phyloP scores from a whole-genome alignment of 2,888 invertebrate genomes.

The Lasioglossum vierecki region DNA sequence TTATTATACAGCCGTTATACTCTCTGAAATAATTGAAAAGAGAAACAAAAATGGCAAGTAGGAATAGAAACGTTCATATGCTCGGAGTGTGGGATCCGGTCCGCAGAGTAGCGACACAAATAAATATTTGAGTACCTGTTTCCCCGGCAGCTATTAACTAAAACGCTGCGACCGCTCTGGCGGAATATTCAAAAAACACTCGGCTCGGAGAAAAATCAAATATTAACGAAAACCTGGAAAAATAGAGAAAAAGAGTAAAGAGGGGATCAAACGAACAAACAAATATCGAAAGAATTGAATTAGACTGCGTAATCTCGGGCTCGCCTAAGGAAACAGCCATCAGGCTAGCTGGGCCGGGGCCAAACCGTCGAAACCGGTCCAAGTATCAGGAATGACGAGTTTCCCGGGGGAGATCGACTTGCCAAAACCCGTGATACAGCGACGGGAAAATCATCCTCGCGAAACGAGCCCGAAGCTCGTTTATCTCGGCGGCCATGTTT shows the following conservation, averaged over 20 bases:
- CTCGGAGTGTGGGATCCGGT: not conserved
- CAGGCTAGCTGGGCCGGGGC: conserved; percentile 59
- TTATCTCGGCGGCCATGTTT: conserved; percentile 36
- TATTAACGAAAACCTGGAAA: not conserved
- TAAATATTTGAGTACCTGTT: not conserved
- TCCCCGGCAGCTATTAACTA: not conserved
- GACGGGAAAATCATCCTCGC: conserved; percentile 31
- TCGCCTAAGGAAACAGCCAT: conserved; percentile 49
- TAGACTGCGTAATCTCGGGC: conserved; percentile 49
- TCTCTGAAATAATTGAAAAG: not conserved
- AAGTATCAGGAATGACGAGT: conserved; percentile 39
- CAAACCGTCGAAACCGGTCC: conserved; percentile 57
- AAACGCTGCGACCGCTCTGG: not conserved
- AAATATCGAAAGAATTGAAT: conserved; percentile 46
- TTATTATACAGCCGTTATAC: not conserved
- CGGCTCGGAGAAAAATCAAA: not conserved
- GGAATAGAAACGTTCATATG: not conserved
- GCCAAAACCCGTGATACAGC: conserved; percentile 55
- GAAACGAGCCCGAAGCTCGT: not conserved
- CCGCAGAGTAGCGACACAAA: not conserved
- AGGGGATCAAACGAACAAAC: conserved; percentile 7
- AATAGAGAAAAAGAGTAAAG: not conserved
- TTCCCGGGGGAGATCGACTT: conserved; percentile 30
- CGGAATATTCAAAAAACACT: not conserved
- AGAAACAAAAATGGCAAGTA: not conserved